Evolutionary conservation across 2,113 vertebrate genomes (phyloP).

Genomic region (Corydoras maculifer): DNA sequence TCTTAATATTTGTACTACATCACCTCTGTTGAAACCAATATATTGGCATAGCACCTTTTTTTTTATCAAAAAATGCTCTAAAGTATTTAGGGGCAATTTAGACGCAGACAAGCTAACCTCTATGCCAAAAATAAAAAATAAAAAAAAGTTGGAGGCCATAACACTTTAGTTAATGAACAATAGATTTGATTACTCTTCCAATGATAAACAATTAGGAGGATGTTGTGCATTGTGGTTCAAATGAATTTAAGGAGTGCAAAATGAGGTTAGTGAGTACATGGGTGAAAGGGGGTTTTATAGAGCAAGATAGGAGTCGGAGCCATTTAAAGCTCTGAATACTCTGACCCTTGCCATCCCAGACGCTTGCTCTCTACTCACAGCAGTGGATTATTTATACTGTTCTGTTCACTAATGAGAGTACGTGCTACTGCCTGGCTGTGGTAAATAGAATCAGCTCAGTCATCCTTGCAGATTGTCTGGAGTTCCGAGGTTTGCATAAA

Average conservation of each 20-base stretch:
- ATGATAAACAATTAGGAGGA: conserved; percentile 22
- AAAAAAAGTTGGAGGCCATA: conserved; percentile 1
- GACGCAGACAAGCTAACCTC: no score
- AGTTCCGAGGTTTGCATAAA: conserved; percentile 57
- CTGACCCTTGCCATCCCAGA: conserved; percentile 8
- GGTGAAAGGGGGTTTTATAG: conserved; percentile 12
- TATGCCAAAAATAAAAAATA: no score
- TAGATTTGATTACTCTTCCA: conserved; percentile 20
- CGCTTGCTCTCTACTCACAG: conserved; percentile 30
- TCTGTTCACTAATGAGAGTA: conserved; percentile 51
- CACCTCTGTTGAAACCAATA: no score
- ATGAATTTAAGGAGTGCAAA: conserved; percentile 9
- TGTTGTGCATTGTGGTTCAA: background rate
- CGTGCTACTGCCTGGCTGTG: conserved; percentile 41
- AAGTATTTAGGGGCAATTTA: no score
- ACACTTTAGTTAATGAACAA: conserved; percentile 23
- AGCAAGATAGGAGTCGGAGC: conserved; percentile 30
- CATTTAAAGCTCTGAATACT: conserved; percentile 6
- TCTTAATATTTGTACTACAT: no score
- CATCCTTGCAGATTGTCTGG: conserved; percentile 29
- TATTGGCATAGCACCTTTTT: no score
- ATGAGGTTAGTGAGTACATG: background rate
- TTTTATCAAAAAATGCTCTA: no score
- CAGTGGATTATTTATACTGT: conserved; percentile 52
- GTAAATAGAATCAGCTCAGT: conserved; percentile 38